phyloP scores from a whole-genome alignment of 2,113 vertebrate genomes.

The Vulpes vulpes region DNA sequence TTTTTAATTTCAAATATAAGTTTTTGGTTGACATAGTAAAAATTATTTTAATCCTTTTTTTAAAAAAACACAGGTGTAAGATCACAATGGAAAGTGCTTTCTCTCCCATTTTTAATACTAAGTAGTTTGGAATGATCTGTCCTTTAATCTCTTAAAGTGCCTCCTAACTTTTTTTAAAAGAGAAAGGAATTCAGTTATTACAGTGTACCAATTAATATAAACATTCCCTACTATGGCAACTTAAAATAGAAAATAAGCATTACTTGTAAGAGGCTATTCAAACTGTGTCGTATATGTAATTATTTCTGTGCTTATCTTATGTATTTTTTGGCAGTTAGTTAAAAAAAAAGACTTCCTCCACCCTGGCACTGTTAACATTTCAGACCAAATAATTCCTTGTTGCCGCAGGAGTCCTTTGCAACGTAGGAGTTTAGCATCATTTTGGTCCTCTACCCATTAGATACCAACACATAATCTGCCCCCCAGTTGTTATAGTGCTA shows the following conservation, averaged over 20 bases:
- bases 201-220: neutral
- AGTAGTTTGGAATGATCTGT: neutral
- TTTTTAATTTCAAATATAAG: neutral
- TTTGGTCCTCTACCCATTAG: neutral
- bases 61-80: neutral
- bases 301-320: neutral
- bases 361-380: neutral
- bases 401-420: neutral
- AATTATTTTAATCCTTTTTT: neutral
- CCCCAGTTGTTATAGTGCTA: neutral
- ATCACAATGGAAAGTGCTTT: neutral
- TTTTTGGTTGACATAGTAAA: neutral
- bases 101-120: neutral
- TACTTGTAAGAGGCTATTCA: neutral
- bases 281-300: neutral
- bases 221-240: neutral
- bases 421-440: neutral
- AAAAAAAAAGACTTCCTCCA: neutral
- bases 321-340: neutral
- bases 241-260: neutral
- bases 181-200: neutral
- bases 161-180: neutral
- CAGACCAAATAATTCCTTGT: neutral
- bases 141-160: neutral
- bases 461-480: neutral